A percentile compares a stretch with the other conserved stretches of the same genome.
phyloP scores from a whole-genome alignment of 2,888 invertebrate species.

The Nymphalis c-album region DNA sequence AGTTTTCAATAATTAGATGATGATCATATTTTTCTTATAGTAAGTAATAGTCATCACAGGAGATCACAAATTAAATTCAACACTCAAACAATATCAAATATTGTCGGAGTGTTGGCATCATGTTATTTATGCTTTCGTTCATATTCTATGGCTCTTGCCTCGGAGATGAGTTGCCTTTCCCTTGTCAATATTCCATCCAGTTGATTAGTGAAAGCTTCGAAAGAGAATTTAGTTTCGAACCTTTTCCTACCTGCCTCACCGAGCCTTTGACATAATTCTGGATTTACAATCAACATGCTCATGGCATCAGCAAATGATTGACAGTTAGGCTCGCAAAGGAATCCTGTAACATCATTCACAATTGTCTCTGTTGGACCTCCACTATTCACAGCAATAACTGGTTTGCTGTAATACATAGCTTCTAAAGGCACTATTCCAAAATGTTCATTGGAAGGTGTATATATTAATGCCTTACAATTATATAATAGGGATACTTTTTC shows the following conservation, averaged over 20 bases:
- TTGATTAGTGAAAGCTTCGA: constrained; percentile 87
- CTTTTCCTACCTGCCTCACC: constrained; percentile 88
- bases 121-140: constrained; percentile 73
- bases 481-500: constrained; percentile 91
- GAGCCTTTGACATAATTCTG: constrained; percentile 83
- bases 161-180: constrained; percentile 70
- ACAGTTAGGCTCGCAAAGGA: constrained; percentile 86
- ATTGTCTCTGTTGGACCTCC: constrained; percentile 98
- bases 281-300: constrained; percentile 84
- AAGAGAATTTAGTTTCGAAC: constrained; percentile 91
- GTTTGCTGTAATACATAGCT: constrained; percentile 96
- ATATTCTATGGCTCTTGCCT: constrained; percentile 66
- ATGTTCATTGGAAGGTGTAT: constrained; percentile 98
- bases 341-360: constrained; percentile 89
- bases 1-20: background rate
- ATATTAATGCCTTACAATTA: constrained; percentile 89
- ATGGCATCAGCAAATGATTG: constrained; percentile 90
- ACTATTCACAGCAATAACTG: constrained; percentile 96
- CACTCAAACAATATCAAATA: constrained; percentile 78
- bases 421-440: constrained; percentile 99
- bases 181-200: constrained; percentile 81
- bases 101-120: constrained; percentile 65
- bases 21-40: background rate
- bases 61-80: constrained; percentile 35
- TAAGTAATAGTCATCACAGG: constrained; percentile 9